A percentile compares a stretch with the other conserved stretches of the same genome.
Evolutionary conservation across 2,888 invertebrate genomes (phyloP).

Genomic region (Stictocephala bisonia): DNA sequence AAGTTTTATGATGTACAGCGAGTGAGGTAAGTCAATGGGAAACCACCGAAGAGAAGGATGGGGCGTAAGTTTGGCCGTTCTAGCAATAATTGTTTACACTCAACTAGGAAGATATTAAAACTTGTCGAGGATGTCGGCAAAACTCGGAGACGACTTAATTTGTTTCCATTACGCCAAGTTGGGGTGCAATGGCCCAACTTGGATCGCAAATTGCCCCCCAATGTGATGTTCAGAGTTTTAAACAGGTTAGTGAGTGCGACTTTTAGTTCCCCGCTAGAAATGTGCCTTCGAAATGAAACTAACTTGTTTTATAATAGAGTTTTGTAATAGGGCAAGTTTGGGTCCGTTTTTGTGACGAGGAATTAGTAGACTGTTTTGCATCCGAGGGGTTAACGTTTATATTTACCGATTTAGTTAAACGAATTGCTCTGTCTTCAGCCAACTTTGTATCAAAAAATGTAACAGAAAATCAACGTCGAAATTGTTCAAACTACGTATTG

Average conservation of each 20-base stretch:
- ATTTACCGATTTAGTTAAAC: too few relatives aligned
- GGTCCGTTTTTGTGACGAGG: too few relatives aligned
- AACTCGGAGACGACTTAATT: slow-evolving; percentile 9
- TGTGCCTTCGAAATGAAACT: slow-evolving; percentile 1
- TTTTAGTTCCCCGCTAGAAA: slow-evolving; percentile 4
- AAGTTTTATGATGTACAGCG: slow-evolving; percentile 29
- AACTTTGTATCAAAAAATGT: too few relatives aligned
- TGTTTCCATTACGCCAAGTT: slow-evolving; percentile 5
- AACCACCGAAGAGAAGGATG: too few relatives aligned
- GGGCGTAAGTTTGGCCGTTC: too few relatives aligned
- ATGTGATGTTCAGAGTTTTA: slow-evolving; percentile 7
- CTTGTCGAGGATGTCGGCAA: neutral
- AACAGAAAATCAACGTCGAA: too few relatives aligned
- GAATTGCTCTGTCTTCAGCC: too few relatives aligned
- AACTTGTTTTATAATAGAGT: slow-evolving; percentile 15
- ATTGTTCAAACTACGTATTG: too few relatives aligned
- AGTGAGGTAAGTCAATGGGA: too few relatives aligned
- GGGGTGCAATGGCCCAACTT: slow-evolving; percentile 15
- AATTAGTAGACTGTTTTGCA: too few relatives aligned
- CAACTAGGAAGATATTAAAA: slow-evolving; percentile 12
- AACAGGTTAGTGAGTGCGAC: slow-evolving; percentile 14
- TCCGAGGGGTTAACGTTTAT: too few relatives aligned
- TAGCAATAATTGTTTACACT: slow-evolving; percentile 19
- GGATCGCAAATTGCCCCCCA: slow-evolving; percentile 7
- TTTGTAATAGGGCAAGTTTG: too few relatives aligned